Conservation (phyloP, 1,140 invertebrate species). For the Drosophila cardini region DNA sequence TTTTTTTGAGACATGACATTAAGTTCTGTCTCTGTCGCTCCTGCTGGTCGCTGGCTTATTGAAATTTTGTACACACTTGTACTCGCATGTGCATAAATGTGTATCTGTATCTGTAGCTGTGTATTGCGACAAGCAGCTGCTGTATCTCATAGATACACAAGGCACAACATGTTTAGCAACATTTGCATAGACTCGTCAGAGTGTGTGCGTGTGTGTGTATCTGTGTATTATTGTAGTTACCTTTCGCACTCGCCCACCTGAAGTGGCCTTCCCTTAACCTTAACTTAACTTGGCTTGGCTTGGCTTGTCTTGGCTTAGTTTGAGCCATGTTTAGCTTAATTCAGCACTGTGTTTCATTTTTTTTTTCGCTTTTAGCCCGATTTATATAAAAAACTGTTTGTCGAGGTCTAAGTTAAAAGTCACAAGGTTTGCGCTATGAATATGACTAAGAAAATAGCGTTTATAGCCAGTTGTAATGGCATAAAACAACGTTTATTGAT, state of each 20-base stretch:
- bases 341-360: background rate
- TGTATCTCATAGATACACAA: slow-evolving; percentile 37
- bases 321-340: slow-evolving; percentile 13
- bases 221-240: slow-evolving; percentile 12
- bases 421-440: slow-evolving; percentile 28
- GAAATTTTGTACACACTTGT: slow-evolving; percentile 36
- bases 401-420: slow-evolving; percentile 28
- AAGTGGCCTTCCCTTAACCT: slow-evolving; percentile 51
- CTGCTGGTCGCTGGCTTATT: slow-evolving; percentile 20
- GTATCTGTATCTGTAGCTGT: slow-evolving; percentile 11
- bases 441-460: slow-evolving; percentile 24
- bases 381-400: slow-evolving; percentile 11
- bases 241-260: slow-evolving; percentile 49
- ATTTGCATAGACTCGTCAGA: slow-evolving; percentile 40
- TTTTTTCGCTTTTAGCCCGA: background rate
- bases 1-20: slow-evolving; percentile 21
- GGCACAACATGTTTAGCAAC: slow-evolving; percentile 37
- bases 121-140: slow-evolving; percentile 34
- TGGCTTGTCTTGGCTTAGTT: slow-evolving; percentile 28
- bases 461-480: background rate
- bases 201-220: background rate
- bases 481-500: slow-evolving; percentile 18
- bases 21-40: slow-evolving; percentile 32
- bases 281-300: slow-evolving; percentile 28
- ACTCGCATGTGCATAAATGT: slow-evolving; percentile 2